A percentile compares a stretch with the other conserved stretches of the same genome.
These are phyloP conservation scores for Drosophila aldrichi DNA, from an alignment of 2,888 invertebrate species.

Conservation along the genomic window DNA sequence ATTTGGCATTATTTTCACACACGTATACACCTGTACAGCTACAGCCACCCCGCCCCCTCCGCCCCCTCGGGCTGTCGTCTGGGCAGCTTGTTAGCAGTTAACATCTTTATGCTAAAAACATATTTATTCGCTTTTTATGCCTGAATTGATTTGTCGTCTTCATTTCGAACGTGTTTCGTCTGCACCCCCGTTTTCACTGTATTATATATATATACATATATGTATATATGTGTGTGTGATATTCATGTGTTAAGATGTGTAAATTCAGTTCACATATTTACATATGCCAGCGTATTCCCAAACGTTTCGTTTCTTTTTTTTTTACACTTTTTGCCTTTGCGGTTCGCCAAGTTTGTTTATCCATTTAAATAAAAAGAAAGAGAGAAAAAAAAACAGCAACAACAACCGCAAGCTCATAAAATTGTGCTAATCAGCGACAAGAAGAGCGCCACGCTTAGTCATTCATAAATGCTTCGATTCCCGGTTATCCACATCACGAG, in stretches of 20 bases:
- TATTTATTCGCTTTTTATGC: constrained; percentile 82
- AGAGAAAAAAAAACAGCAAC: constrained; percentile 3
- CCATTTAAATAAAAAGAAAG: constrained; percentile 60
- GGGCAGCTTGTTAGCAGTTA: constrained; percentile 76
- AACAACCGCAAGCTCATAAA: constrained; percentile 32
- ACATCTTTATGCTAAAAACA: constrained; percentile 80
- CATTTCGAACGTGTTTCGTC: constrained; percentile 67
- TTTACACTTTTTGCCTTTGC: constrained; percentile 39
- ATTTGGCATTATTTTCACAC: constrained; percentile 42
- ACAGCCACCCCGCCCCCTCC: too few species aligned
- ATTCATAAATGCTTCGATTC: constrained; percentile 39
- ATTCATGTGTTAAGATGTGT: constrained; percentile 55
- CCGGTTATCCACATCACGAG: constrained; percentile 1
- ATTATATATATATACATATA: neutral
- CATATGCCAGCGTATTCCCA: constrained; percentile 60
- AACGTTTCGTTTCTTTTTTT: constrained; percentile 38
- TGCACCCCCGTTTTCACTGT: constrained; percentile 37
- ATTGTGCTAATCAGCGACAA: constrained; percentile 68
- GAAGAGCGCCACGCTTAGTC: constrained; percentile 52
- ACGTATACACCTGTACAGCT: constrained; percentile 35
- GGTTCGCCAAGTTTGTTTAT: constrained; percentile 73
- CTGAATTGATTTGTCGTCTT: constrained; percentile 82
- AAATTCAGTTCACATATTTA: constrained; percentile 63
- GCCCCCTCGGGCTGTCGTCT: constrained; percentile 13
- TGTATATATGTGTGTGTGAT: constrained; percentile 5